Conservation (phyloP, 2,888 invertebrate genomes). For the Parnassius orleans region DNA sequence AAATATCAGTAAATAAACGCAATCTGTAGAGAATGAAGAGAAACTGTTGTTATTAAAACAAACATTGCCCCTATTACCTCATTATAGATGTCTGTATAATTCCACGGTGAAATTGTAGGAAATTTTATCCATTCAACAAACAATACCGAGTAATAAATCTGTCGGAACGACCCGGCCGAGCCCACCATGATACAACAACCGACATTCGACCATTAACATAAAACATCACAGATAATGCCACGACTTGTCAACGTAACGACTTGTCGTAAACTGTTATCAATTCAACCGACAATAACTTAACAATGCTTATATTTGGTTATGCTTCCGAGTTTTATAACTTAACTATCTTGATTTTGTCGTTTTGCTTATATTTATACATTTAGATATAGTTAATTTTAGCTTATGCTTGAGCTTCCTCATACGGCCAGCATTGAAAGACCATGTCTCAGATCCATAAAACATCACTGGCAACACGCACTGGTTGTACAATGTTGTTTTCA, state of each 20-base stretch:
- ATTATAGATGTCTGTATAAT: not conserved
- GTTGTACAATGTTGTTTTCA: no score
- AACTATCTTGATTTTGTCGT: not conserved
- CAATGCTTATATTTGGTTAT: not conserved
- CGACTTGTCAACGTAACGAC: not conserved
- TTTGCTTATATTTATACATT: not conserved
- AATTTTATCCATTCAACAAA: constrained; percentile 13
- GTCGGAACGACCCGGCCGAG: constrained; percentile 11
- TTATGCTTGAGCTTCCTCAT: no score
- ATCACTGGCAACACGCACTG: no score
- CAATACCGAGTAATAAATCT: not conserved
- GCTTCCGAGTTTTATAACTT: not conserved
- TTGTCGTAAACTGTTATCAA: not conserved
- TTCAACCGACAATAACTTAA: not conserved
- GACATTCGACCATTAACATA: not conserved
- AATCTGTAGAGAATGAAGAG: no score
- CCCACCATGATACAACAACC: not conserved
- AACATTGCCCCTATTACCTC: no score
- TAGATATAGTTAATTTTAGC: no score
- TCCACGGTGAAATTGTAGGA: constrained; percentile 5
- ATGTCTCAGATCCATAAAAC: no score
- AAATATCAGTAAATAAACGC: no score
- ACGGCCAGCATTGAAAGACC: no score
- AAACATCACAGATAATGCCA: not conserved
- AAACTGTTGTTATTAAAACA: no score